Evolutionary conservation across 2,797 vertebrate species (phyloP), one percentile per base, ranked within the genome.

Genomic region (Allobates femoralis): DNA sequence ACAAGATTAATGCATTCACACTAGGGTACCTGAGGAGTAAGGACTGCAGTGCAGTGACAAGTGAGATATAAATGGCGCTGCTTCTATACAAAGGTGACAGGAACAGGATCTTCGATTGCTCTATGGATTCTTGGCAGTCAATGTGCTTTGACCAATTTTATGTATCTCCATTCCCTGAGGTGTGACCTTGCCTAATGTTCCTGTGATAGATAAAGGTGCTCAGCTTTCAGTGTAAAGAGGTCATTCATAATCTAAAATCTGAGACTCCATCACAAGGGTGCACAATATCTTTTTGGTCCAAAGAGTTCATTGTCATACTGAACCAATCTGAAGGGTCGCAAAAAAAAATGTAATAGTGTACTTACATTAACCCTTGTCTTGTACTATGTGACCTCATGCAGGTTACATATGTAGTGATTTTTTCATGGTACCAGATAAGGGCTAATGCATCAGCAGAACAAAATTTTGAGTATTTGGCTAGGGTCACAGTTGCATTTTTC

Each of bases 201-300:
- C 85, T 76, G 41, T 66, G 71, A 82, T 16, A 81, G 85, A 58
- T 41, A 73, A 66, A 64, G 46, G 28, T 73, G 55, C 53, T 84
- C 86, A 58, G 75, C 51, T 84, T 84, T 87, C 79, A 83, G 60
- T 34, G 46, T 62, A 77, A 87, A 41, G 73, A 87, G 73, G 80
- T 81, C 79, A 87, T 26, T 78, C 46, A 62, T 87, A 87, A 82
- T 81, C 85, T 69, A 66, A 78, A 82, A 77, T 82, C 85, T 76
- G 71, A 86, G 78, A 81, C 23, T 55, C 62, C 46, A 77, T 78
- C 74, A n/a, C n/a, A n/a, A n/a, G n/a, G n/a, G n/a, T n/a, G n/a
- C n/a, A n/a, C n/a, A n/a, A n/a, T n/a, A n/a, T n/a, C n/a, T n/a
- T n/a, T n/a, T n/a, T n/a, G n/a, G n/a, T n/a, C n/a, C n/a, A n/a